Conservation (phyloP, 2,113 vertebrate genomes). For the Apaloderma vittatum region DNA sequence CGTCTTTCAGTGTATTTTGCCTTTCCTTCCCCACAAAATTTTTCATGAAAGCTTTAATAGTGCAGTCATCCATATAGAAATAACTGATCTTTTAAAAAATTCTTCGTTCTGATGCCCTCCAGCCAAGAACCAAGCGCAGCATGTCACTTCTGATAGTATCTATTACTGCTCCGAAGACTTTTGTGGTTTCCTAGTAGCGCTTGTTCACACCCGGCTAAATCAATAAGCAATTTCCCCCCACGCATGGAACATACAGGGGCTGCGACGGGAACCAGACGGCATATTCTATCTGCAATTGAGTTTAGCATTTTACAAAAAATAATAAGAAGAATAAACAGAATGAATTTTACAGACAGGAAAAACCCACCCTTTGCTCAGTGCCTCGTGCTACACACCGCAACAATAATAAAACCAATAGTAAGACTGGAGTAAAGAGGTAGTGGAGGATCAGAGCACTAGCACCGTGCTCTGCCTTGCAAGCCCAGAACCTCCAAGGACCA, state of each 20-base stretch:
- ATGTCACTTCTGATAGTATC: not conserved
- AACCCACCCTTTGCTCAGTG: not conserved
- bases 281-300: not conserved
- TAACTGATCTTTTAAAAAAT: not conserved
- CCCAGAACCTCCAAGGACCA: accelerated
- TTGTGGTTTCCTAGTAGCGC: conserved; percentile 9
- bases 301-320: not conserved
- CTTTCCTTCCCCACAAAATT: not conserved
- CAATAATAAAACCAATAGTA: not conserved
- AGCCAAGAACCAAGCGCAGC: not conserved
- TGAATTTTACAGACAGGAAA: not conserved
- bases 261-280: conserved; percentile 51
- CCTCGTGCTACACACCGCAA: not conserved
- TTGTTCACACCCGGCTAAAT: conserved; percentile 52
- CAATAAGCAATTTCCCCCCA: conserved; percentile 56
- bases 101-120: conserved; percentile 18
- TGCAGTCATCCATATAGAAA: not conserved
- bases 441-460: not conserved
- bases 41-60: not conserved
- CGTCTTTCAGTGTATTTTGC: not conserved
- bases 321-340: not conserved
- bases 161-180: not conserved
- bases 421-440: not conserved
- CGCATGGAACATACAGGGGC: conserved; percentile 7
- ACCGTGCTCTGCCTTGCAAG: not conserved